Base-by-base conservation (phyloP, 2,888 invertebrate genomes). In the Aphrophora alni region DNA sequence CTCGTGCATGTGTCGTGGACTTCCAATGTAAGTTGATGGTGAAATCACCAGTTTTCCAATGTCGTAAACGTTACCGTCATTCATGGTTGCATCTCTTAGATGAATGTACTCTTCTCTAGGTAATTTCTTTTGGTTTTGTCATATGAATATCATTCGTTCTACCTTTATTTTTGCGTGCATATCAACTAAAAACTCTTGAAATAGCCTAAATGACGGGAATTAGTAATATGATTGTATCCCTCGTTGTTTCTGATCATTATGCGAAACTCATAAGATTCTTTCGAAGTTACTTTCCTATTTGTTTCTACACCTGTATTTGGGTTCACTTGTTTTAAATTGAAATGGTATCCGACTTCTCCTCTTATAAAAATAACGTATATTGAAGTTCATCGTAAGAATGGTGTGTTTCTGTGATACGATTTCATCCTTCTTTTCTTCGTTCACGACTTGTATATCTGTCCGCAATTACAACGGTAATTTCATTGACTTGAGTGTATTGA, bases 61-160 rank as follows among this genome's bases (percentile, higher is more conserved):
- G 81, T 85, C 80, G 10, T 82, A 69, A 7, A 84, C 44, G 81
- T 85, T 83, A 1, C 77, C 84, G 59, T 86, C 85, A 76, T 81
- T 84, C 7, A 28, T 26, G 7, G 86, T 78, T 38, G 86, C 86
- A 83, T 86, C 86, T 44, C 87, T 84, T 76, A 88, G 78, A 84
- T 89, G 86, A 83, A 85, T 82, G 84, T 88, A n/a, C n/a, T n/a
- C n/a, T n/a, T n/a, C n/a, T n/a, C n/a, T 33, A 5, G 33, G 5
- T 5, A 33, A 33, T 33, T 33, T 33, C 33, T 33, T 33, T 33
- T 33, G 33, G 33, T 33, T 33, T 8, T 33, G 33, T 5, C 33
- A 33, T 33, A 33, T 33, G 33, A 33, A 33, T 33, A 33, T 33
- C 3, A 33, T 8, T n/a, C n/a, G n/a, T n/a, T n/a, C n/a, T n/a